These are phyloP conservation scores for Lagenorhynchus albirostris DNA, from an alignment of 2,113 vertebrate genomes.

Conservation along the genomic window DNA sequence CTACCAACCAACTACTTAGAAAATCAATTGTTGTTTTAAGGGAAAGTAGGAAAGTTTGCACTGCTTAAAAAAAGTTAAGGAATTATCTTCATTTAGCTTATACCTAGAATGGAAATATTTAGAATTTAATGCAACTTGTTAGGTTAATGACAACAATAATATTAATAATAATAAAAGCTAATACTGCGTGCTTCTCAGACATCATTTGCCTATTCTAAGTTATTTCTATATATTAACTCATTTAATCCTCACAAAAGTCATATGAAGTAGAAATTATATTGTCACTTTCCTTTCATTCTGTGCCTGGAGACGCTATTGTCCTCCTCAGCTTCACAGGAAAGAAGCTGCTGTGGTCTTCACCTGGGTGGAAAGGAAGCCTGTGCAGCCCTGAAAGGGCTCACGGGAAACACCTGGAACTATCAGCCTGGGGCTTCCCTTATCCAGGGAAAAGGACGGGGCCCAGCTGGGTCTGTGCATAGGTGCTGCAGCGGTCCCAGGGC, in stretches of 20 bases:
- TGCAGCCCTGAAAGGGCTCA: rapidly evolving
- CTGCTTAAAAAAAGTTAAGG: neutral
- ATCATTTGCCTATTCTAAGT: neutral
- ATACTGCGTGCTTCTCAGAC: neutral
- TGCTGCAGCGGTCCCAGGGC: rapidly evolving
- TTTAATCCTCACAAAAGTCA: neutral
- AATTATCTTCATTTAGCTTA: neutral
- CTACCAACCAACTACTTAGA: neutral
- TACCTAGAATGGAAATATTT: neutral
- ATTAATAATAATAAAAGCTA: neutral
- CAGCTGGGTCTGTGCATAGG: rapidly evolving
- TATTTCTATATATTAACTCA: neutral
- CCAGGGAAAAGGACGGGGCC: neutral
- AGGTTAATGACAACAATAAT: neutral
- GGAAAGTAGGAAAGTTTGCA: neutral
- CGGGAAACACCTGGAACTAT: neutral
- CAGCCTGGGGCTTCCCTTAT: neutral
- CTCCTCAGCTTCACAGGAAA: no score
- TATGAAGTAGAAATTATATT: no score
- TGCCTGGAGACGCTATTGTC: neutral
- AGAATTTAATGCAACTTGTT: neutral
- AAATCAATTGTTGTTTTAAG: neutral
- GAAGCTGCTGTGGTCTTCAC: rapidly evolving
- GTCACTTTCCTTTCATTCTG: neutral
- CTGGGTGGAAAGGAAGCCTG: neutral